Evolutionary conservation across 2,113 vertebrate genomes (phyloP).

Genomic region (Archilochus colubris): DNA sequence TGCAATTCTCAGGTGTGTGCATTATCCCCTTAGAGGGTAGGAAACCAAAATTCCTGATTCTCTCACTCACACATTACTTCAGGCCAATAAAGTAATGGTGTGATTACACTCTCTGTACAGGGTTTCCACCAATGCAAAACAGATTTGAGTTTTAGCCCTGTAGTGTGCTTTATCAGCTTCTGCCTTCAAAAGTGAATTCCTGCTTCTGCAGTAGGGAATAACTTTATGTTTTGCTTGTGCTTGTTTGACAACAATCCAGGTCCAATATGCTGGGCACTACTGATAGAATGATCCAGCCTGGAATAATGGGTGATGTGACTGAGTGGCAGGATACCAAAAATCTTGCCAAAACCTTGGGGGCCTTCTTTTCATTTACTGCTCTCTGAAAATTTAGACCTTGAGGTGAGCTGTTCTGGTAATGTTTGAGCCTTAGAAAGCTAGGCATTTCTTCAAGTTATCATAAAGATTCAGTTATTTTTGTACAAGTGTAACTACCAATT

Average conservation of each 20-base stretch:
- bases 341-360: background rate
- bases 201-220: background rate
- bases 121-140: background rate
- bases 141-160: background rate
- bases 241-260: background rate
- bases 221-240: background rate
- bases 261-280: background rate
- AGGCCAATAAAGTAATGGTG: background rate
- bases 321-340: background rate
- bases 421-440: background rate
- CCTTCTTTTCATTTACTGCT: background rate
- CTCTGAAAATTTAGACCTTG: background rate
- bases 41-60: background rate
- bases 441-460: constrained; percentile 46
- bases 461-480: constrained; percentile 38
- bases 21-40: background rate
- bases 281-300: background rate
- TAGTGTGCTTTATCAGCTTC: background rate
- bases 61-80: background rate
- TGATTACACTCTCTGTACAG: background rate
- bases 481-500: background rate
- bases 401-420: constrained; percentile 14
- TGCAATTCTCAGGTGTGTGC: background rate
- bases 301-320: background rate
- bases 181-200: background rate